Evolutionary conservation across 2,888 invertebrate genomes (phyloP).

Genomic region (Tetrapedia diversipes): DNA sequence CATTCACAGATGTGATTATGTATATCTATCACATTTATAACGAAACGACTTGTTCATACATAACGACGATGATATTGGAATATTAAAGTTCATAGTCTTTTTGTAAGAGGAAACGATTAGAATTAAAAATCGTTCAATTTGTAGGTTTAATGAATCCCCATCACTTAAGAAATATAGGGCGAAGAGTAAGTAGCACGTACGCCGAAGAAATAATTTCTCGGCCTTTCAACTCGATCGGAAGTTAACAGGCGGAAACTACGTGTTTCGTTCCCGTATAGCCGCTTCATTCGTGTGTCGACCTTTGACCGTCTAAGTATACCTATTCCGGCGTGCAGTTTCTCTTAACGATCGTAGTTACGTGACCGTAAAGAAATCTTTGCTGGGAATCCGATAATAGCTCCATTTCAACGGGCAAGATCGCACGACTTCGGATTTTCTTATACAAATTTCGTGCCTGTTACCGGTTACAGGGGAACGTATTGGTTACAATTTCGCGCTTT

Average conservation of each 20-base stretch:
- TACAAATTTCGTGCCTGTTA: background rate
- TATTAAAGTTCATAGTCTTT: too few relatives aligned
- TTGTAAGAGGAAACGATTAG: too few relatives aligned
- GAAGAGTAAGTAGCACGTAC: too few relatives aligned
- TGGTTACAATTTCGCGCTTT: background rate
- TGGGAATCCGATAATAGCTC: conserved; percentile 29
- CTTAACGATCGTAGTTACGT: conserved; percentile 30
- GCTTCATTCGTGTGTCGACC: conserved; percentile 4
- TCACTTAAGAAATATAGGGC: too few relatives aligned
- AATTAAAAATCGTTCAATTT: too few relatives aligned
- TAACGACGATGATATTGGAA: too few relatives aligned
- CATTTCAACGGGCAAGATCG: conserved; percentile 17
- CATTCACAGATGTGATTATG: too few relatives aligned
- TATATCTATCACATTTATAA: too few relatives aligned
- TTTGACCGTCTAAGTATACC: conserved; percentile 30
- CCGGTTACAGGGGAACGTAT: background rate
- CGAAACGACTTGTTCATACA: too few relatives aligned
- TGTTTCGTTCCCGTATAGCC: conserved; percentile 22
- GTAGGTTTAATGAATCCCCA: too few relatives aligned
- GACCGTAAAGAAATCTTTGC: conserved; percentile 16
- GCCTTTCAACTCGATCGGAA: conserved; percentile 40
- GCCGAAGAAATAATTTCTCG: conserved; percentile 46
- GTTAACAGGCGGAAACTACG: conserved; percentile 42
- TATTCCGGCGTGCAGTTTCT: conserved; percentile 26
- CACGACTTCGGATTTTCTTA: conserved; percentile 4